Evolutionary conservation across 2,797 vertebrate genomes (phyloP).

Genomic region (Agapornis canus): DNA sequence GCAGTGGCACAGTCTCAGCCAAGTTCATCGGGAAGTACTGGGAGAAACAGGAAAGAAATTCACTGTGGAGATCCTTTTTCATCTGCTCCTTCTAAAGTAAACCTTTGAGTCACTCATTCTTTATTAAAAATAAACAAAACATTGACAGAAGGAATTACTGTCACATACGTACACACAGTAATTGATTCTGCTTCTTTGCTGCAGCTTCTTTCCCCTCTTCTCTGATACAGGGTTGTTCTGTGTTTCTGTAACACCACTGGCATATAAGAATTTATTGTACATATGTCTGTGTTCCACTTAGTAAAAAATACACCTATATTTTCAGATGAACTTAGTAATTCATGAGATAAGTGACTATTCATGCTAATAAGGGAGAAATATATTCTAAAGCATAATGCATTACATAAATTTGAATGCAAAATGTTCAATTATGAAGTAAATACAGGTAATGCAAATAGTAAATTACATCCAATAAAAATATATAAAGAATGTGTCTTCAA

Average conservation of each 20-base stretch:
- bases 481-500: slow-evolving; percentile 80
- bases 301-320: slow-evolving; percentile 81
- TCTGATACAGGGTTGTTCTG: neutral
- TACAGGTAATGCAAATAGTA: slow-evolving; percentile 84
- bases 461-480: slow-evolving; percentile 84
- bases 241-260: slow-evolving; percentile 43
- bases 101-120: slow-evolving; percentile 11
- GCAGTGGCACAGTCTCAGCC: neutral
- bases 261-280: slow-evolving; percentile 79
- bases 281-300: slow-evolving; percentile 82
- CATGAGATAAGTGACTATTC: slow-evolving; percentile 85
- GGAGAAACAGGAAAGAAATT: neutral
- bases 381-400: slow-evolving; percentile 81
- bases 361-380: slow-evolving; percentile 85
- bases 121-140: slow-evolving; percentile 65
- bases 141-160: slow-evolving; percentile 37
- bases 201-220: neutral
- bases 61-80: neutral
- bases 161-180: neutral
- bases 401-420: slow-evolving; percentile 87
- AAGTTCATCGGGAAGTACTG: neutral
- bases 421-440: slow-evolving; percentile 85
- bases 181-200: neutral
- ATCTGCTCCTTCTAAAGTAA: slow-evolving; percentile 2
- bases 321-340: slow-evolving; percentile 86